These are phyloP conservation scores for Arenaria interpres DNA, from an alignment of 2,113 vertebrate species.

Conservation along the genomic window DNA sequence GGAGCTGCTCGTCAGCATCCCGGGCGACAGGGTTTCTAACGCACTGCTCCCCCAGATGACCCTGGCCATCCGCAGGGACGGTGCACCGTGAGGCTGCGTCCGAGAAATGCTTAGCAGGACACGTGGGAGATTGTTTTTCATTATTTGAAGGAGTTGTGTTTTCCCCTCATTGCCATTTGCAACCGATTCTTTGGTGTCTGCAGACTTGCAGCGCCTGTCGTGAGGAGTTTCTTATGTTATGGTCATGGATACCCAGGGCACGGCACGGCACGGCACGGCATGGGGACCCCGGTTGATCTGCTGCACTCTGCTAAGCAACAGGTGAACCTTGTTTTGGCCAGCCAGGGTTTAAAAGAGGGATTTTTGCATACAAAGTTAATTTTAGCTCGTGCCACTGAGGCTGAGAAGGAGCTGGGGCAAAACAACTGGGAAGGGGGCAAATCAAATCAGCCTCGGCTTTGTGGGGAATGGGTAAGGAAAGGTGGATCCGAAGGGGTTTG, in stretches of 20 bases:
- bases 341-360: background rate
- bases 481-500: background rate
- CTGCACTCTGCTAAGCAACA: background rate
- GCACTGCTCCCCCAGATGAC: fast-evolving
- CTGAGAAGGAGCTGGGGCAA: background rate
- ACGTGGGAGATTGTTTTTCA: background rate
- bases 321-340: background rate
- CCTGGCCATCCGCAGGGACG: fast-evolving
- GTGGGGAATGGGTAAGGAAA: fast-evolving
- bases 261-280: fast-evolving
- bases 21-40: fast-evolving
- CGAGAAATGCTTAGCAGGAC: background rate
- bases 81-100: background rate
- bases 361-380: background rate
- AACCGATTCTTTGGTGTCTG: background rate
- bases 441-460: background rate
- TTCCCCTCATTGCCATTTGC: too few species aligned
- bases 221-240: background rate
- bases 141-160: background rate
- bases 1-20: background rate
- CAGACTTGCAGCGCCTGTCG: fast-evolving
- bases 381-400: background rate
- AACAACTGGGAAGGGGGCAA: background rate
- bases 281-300: background rate
- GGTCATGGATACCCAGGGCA: background rate